Evolutionary conservation across 2,888 invertebrate genomes (phyloP), one percentile per base, ranked within the genome.

Genomic region (Cyclophora albipunctata): DNA sequence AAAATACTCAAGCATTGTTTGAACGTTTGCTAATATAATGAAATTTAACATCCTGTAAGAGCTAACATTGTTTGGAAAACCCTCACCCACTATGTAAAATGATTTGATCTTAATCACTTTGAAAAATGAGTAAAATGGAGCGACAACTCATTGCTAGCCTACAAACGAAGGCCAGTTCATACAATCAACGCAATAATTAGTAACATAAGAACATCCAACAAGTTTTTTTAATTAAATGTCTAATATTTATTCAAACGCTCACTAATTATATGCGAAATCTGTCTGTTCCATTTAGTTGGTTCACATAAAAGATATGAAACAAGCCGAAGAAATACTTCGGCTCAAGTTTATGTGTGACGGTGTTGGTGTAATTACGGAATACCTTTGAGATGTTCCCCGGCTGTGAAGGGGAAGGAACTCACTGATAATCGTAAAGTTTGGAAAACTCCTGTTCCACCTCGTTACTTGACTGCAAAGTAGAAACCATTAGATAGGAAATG

Each of bases 281-380:
- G 58, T 53, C 65, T 54, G 58, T 53, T 57, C 20, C 34, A 50
- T 56, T 57, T 54, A 67, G 51, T 56, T 50, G 57, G 46, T 57
- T 42, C 53, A 60, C 53, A 60, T 62, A 59, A 64, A 20, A 64
- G 62, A 68, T 65, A 57, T 53, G 53, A 67, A 63, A 69, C 69
- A 68, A 65, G 63, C 60, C 60, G 67, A 58, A 20, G 20, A 59
- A 60, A 62, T 70, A 67, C 63, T 58, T 58, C 60, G 60, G 64
- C 66, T 66, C 58, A 64, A 55, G 59, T 65, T 63, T 60, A 66
- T 63, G 62, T 66, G 58, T 63, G 69, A 66, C 66, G 64, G 66
- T 62, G 54, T 51, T 51, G 51, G 57, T 55, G 66, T 69, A 75
- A 75, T 77, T 71, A 73, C 73, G 62, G 67, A 75, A 73, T 73